A percentile compares a stretch with the other conserved stretches of the same genome.
Evolutionary conservation across 2,888 invertebrate species (phyloP).

Genomic region (Rhagonycha lutea): DNA sequence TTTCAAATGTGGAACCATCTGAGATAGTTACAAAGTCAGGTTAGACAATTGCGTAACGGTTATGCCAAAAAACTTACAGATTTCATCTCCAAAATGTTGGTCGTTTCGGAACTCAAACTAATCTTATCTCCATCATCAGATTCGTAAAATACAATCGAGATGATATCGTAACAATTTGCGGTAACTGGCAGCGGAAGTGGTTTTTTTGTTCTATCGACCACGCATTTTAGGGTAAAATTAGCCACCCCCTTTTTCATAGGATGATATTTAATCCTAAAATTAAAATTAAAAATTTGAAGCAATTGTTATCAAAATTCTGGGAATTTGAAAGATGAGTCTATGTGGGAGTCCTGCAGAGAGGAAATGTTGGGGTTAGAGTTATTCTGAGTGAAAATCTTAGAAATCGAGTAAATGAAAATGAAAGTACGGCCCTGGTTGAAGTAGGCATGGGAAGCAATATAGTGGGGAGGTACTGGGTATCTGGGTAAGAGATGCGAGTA

Average conservation of each 20-base stretch:
- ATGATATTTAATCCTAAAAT: conserved; percentile 59
- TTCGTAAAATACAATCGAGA: conserved; percentile 57
- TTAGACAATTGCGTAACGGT: not conserved
- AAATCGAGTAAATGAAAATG: too few relatives aligned
- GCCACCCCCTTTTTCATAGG: conserved; percentile 61
- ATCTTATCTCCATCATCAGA: conserved; percentile 38
- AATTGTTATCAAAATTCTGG: not conserved
- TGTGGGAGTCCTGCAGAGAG: too few relatives aligned
- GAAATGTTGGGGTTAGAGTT: too few relatives aligned
- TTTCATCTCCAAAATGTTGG: conserved; percentile 52
- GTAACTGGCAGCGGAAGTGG: conserved; percentile 59
- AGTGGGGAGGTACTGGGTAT: too few relatives aligned
- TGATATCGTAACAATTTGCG: conserved; percentile 59
- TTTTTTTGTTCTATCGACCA: conserved; percentile 58
- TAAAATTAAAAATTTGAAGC: conserved; percentile 34
- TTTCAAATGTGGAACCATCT: conserved; percentile 44
- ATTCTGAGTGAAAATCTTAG: too few relatives aligned
- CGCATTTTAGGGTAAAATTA: conserved; percentile 62
- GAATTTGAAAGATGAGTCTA: not conserved
- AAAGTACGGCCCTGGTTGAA: too few relatives aligned
- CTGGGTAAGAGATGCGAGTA: too few relatives aligned
- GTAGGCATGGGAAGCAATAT: too few relatives aligned
- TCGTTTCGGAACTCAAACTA: conserved; percentile 40
- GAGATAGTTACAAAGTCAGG: conserved; percentile 12
- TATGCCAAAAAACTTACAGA: conserved; percentile 42